These are phyloP conservation scores for Erpetoichthys calabaricus DNA, from an alignment of 2,797 vertebrate genomes.

Conservation along the genomic window DNA sequence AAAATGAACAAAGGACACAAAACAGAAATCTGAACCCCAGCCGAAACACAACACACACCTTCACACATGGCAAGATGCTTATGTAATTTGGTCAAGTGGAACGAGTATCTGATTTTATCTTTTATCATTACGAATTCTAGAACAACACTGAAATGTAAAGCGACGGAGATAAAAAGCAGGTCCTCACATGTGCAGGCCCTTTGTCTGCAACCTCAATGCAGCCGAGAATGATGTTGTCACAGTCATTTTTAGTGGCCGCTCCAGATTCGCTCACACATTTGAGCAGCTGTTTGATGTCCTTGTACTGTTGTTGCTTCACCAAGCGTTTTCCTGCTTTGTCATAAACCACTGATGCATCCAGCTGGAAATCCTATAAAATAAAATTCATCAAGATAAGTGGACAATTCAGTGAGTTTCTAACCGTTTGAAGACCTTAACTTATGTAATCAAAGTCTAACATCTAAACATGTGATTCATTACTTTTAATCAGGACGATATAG, in stretches of 20 bases:
- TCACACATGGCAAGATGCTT: too few relatives aligned
- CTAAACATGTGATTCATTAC: background rate
- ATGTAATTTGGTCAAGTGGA: too few relatives aligned
- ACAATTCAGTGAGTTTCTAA: background rate
- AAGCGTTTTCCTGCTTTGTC: slow-evolving; percentile 67
- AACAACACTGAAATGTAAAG: too few relatives aligned
- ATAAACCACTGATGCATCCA: slow-evolving; percentile 76
- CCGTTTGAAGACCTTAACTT: background rate
- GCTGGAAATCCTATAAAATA: slow-evolving; percentile 74
- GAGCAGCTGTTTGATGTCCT: slow-evolving; percentile 73
- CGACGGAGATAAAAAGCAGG: background rate
- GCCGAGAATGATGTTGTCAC: slow-evolving; percentile 76
- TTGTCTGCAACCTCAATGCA: slow-evolving; percentile 67
- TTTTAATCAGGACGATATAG: background rate
- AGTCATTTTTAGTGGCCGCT: slow-evolving; percentile 71
- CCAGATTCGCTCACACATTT: slow-evolving; percentile 89
- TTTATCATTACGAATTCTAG: too few relatives aligned
- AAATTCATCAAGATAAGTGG: background rate
- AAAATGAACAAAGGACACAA: too few relatives aligned
- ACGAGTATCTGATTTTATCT: too few relatives aligned
- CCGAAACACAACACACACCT: too few relatives aligned
- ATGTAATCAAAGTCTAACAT: background rate
- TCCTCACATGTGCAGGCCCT: slow-evolving; percentile 62
- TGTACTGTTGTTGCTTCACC: slow-evolving; percentile 61
- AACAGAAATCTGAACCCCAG: too few relatives aligned